Conservation (phyloP, 1,140 invertebrate species). For the Hormaphis cornu region DNA sequence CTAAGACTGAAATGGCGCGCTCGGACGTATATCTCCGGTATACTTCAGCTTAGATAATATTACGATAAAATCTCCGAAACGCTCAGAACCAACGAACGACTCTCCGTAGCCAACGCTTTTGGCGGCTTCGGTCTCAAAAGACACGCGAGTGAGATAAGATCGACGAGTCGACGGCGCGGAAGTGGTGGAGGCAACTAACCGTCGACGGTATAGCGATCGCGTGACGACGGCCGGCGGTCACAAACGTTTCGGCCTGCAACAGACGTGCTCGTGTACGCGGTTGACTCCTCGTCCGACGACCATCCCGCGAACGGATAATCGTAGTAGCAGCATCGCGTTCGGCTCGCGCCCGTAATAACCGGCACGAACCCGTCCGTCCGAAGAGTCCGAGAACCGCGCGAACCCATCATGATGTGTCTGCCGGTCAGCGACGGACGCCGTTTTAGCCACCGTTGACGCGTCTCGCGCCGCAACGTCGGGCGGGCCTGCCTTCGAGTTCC, state of each 20-base stretch:
- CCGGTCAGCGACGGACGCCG: neutral
- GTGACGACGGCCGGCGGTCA: neutral
- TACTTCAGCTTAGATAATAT: too few relatives aligned
- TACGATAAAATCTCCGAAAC: too few relatives aligned
- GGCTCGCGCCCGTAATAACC: neutral
- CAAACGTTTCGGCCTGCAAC: conserved; percentile 11
- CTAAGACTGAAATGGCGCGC: too few relatives aligned
- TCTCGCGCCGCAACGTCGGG: neutral
- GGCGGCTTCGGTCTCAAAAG: too few relatives aligned
- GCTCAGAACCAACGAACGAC: too few relatives aligned
- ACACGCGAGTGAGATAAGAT: too few relatives aligned
- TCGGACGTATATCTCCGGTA: too few relatives aligned
- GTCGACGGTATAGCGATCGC: neutral
- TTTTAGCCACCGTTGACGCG: too few relatives aligned
- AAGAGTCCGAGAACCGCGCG: too few relatives aligned
- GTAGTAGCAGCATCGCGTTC: neutral
- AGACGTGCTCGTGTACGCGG: neutral
- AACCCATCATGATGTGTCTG: neutral
- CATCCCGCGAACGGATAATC: neutral
- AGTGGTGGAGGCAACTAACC: neutral
- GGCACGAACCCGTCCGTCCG: too few relatives aligned
- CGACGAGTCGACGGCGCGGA: neutral
- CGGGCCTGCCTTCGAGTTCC: neutral
- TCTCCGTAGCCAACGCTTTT: too few relatives aligned
- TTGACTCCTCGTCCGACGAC: neutral